These are phyloP conservation scores for Pristionchus mayeri DNA, from an alignment of 2,888 invertebrate species.

Conservation along the genomic window DNA sequence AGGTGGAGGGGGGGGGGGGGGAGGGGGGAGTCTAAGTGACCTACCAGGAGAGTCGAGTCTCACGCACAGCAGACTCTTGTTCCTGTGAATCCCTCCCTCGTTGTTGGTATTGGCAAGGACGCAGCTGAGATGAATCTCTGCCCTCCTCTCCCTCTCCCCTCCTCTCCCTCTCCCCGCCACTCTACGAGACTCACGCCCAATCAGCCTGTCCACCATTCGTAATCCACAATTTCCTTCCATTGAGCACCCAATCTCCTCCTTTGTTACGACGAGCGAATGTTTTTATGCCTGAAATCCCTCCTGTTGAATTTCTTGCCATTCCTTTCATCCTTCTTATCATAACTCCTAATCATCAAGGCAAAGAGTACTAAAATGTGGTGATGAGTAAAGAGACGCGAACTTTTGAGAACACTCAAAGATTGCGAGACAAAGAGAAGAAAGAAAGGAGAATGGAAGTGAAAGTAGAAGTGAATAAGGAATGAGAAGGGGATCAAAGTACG, in stretches of 20 bases:
- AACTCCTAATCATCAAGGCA: background rate
- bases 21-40: background rate
- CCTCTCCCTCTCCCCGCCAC: too few species aligned
- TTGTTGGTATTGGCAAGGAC: constrained; percentile 79
- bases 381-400: background rate
- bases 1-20: background rate
- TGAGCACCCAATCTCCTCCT: constrained; percentile 48
- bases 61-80: constrained; percentile 80
- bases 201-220: constrained; percentile 80
- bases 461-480: background rate
- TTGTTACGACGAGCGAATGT: constrained; percentile 78
- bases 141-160: too few species aligned
- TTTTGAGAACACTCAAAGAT: background rate
- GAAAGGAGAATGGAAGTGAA: background rate
- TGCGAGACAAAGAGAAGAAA: background rate
- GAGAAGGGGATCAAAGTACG: constrained; percentile 29
- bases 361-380: background rate
- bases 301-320: background rate
- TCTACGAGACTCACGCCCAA: constrained; percentile 79
- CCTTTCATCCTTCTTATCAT: background rate
- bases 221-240: constrained; percentile 80
- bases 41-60: constrained; percentile 75
- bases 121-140: constrained; percentile 70
- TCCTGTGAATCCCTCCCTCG: constrained; percentile 78
- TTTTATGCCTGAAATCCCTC: constrained; percentile 72